Base-by-base conservation (phyloP, 1,140 invertebrate species). In the Drosophila virilis region DNA sequence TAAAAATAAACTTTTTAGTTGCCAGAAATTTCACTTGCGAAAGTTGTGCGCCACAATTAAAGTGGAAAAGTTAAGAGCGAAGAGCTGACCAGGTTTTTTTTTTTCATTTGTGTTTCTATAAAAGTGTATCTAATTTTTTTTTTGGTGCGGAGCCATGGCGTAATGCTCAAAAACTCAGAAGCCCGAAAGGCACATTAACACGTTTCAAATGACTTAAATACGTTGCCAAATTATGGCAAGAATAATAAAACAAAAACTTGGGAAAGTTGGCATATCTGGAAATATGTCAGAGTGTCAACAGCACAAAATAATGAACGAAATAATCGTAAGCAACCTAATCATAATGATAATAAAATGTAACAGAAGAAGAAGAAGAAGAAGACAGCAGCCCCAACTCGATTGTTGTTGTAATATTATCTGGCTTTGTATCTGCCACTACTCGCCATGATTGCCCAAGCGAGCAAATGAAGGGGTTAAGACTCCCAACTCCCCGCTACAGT, bases 21-120 rank as follows among this genome's bases (percentile, higher is more conserved):
- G 73, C 72, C 78, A 80, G 37, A 78, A 80, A 68, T 81, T 83
- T 82, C 80, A 83, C 75, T 83, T 83, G 80, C 80, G 80, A 83
- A 83, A 68, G 75, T 78, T 71, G 52, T 50, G 50, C 8, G 57
- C 57, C 54, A 55, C 38, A 78, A 74, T 78, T 78, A 51, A 83
- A 78, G 76, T 59, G 45, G 59, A 69, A 62, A 59, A 69, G 40
- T 61, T 69, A 69, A 51, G 61, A 54, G 67, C 22, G 13, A 32
- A 42, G 52, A 73, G 43, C 64, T 60, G 64, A 58, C 61, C 69
- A 72, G 45, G 61, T 28, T 33, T 58, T 43, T 58, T 13, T 59
- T 33, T 59, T 72, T 77, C 52, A 13, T 52, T 60, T 73, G 59
- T 67, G 15, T 40, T 7, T 37, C 37, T 51, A 51, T 13, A 51